Percentiles rank a stretch among this genome's conserved stretches.
These are phyloP conservation scores for Cynodonichthys magdalenae DNA, from an alignment of 2,797 vertebrate genomes.

Conservation along the genomic window DNA sequence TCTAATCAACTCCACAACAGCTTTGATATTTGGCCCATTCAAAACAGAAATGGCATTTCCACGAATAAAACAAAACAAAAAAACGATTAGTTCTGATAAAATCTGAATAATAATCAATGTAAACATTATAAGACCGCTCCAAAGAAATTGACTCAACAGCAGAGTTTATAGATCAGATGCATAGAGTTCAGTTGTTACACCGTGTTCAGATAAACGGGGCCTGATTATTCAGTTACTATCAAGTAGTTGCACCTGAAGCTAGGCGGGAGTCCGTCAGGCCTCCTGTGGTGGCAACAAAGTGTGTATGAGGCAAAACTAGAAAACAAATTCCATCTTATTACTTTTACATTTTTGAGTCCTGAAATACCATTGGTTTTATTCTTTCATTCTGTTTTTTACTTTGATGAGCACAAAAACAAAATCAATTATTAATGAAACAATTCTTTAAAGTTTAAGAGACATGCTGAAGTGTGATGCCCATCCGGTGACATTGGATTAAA, in stretches of 20 bases:
- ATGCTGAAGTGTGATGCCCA: too few relatives aligned
- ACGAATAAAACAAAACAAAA: slow-evolving; percentile 64
- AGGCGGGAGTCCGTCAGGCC: slow-evolving; percentile 6
- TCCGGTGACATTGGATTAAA: too few relatives aligned
- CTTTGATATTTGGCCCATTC: slow-evolving; percentile 61
- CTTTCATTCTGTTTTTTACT: slow-evolving; percentile 7
- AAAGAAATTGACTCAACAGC: slow-evolving; percentile 56
- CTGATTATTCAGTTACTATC: slow-evolving; percentile 25
- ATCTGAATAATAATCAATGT: slow-evolving; percentile 71
- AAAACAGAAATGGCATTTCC: slow-evolving; percentile 58
- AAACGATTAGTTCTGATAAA: slow-evolving; percentile 75
- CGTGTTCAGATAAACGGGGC: slow-evolving; percentile 43
- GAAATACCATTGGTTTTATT: slow-evolving; percentile 5
- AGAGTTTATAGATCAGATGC: slow-evolving; percentile 72
- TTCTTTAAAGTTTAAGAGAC: slow-evolving; percentile 5
- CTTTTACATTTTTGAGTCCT: slow-evolving; percentile 11
- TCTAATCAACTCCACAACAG: slow-evolving; percentile 41
- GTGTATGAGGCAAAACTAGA: slow-evolving; percentile 17
- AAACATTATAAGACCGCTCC: slow-evolving; percentile 80
- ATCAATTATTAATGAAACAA: not conserved
- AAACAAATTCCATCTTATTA: not conserved
- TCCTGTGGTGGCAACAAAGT: not conserved
- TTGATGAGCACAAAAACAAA: slow-evolving; percentile 17
- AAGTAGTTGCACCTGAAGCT: too few relatives aligned
- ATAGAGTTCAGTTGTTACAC: slow-evolving; percentile 78